Base-by-base conservation (phyloP, 2,888 invertebrate genomes). In the Myathropa florea region DNA sequence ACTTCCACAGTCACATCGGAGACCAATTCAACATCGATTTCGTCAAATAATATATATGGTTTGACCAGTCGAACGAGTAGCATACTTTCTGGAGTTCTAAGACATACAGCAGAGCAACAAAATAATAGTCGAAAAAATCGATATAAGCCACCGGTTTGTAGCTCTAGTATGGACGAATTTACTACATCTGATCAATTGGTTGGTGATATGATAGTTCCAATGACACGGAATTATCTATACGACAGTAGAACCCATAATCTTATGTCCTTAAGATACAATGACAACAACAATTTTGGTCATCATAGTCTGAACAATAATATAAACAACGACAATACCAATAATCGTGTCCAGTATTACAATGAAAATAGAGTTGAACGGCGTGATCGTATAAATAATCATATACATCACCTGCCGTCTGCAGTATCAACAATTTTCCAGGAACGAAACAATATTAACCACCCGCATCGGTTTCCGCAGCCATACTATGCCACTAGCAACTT, bases 291-390 rank as follows among this genome's bases (percentile, higher is more conserved):
- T 75, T 88, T 89, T 70, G 89, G 90, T 85, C 90, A 90, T 67
- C 82, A 88, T 64, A 87, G 77, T 88, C 89, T 87, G 85, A 89
- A 68, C 78, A 87, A 79, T 77, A 82, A 71, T 72, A 83, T 77
- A 30, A 85, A 46, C 73, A 88, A 77, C 88, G 89, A 87, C 68
- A 88, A 83, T 71, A 90, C 72, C 72, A 85, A 86, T 76, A 80
- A 81, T 76, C 89, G 90, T 26, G 79, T 65, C 70, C 91, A 91
- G 70, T 91, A 91, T 83, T 91, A 91, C 85, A 92, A 91, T 46
- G 92, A 92, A 82, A 92, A 89, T 84, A 92, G 93, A 75, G 92
- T 93, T 64, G 92, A 92, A 85, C 90, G 92, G 0, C 88, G 92
- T 67, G 93, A 93, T 88, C 91, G 92, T 46, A 91, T 92, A 33